phyloP scores from a whole-genome alignment of 2,113 vertebrate genomes.

The Thryonomys swinderianus region DNA sequence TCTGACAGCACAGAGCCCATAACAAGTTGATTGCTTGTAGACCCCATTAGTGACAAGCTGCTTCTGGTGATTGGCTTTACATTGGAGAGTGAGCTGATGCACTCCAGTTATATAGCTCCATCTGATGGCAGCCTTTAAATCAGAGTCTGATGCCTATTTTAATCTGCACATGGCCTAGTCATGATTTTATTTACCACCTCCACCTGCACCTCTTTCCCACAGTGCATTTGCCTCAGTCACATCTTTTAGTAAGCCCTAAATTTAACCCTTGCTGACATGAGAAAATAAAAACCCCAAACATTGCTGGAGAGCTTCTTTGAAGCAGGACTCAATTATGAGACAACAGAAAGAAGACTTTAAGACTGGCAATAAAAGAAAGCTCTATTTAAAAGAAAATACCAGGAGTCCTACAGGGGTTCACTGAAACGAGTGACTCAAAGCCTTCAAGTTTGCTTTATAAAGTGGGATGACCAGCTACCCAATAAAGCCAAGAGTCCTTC shows the following conservation, averaged over 20 bases:
- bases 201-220: neutral
- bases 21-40: neutral
- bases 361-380: neutral
- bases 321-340: neutral
- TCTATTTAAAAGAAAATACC: no score
- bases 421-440: neutral
- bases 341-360: neutral
- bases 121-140: neutral
- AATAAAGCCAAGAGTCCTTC: neutral
- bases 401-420: neutral
- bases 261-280: neutral
- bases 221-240: neutral
- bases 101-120: neutral
- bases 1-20: neutral
- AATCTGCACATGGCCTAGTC: neutral
- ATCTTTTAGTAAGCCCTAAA: neutral
- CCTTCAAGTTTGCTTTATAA: neutral
- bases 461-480: neutral
- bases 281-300: neutral
- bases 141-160: neutral
- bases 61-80: neutral
- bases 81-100: neutral
- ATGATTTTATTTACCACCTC: neutral
- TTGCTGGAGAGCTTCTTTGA: neutral
- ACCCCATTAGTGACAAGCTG: neutral